Evolutionary conservation across 2,888 invertebrate genomes (phyloP).

Genomic region (Aleiodes leptofemur): DNA sequence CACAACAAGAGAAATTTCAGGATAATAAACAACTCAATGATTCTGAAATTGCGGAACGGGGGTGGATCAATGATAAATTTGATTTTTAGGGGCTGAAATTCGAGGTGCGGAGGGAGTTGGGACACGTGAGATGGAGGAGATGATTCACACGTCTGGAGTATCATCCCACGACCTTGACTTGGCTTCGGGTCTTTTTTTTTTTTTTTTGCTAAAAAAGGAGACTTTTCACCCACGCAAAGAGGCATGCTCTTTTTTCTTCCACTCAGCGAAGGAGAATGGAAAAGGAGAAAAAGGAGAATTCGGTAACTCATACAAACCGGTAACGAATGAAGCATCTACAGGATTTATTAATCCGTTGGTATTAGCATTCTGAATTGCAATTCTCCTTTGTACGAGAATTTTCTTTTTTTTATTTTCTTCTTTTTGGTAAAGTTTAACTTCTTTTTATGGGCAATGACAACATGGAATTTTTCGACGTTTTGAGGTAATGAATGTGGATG

Average conservation of each 20-base stretch:
- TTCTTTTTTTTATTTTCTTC: slow-evolving; percentile 11
- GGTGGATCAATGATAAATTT: too few relatives aligned
- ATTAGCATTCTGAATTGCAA: slow-evolving; percentile 45
- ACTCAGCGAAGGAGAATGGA: background rate
- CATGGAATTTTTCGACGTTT: slow-evolving; percentile 21
- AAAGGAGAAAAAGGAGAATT: background rate
- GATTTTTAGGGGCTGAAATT: background rate
- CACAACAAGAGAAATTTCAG: slow-evolving; percentile 19
- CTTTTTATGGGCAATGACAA: slow-evolving; percentile 45
- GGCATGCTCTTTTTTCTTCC: background rate
- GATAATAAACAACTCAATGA: background rate
- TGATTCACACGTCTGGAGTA: slow-evolving; percentile 48
- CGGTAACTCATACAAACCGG: slow-evolving; percentile 29
- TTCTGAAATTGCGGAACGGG: background rate
- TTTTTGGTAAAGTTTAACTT: slow-evolving; percentile 3
- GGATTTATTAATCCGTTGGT: slow-evolving; percentile 47
- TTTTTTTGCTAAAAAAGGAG: slow-evolving; percentile 14
- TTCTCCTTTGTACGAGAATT: slow-evolving; percentile 20
- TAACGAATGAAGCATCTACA: slow-evolving; percentile 37
- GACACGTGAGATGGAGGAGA: slow-evolving; percentile 21
- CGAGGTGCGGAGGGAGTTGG: background rate
- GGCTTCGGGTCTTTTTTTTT: slow-evolving; percentile 1
- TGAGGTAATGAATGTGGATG: slow-evolving; percentile 66
- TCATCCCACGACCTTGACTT: slow-evolving; percentile 45
- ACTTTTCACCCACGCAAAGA: slow-evolving; percentile 43